Percentiles rank a stretch among this genome's conserved stretches.
Conservation (phyloP, 2,888 invertebrate species). For the Trissolcus japonicus region DNA sequence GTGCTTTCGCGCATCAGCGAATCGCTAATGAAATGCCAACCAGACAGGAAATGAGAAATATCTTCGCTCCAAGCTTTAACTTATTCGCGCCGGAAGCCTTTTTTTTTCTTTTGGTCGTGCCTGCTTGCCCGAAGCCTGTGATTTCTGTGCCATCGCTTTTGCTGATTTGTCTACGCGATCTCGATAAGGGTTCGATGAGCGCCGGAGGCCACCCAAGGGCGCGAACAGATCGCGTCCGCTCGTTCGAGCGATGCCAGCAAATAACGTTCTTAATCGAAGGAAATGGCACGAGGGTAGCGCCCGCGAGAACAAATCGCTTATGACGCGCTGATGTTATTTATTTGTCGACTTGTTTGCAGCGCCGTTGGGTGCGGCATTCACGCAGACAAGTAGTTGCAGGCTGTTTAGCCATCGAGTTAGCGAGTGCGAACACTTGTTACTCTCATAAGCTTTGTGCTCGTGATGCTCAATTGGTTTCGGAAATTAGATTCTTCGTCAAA, state of each 20-base stretch:
- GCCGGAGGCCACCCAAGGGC: conserved; percentile 15
- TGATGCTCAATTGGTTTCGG: conserved; percentile 18
- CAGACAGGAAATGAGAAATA: conserved; percentile 48
- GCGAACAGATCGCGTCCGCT: conserved; percentile 4
- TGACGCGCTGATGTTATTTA: conserved; percentile 37
- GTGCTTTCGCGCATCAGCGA: conserved; percentile 1
- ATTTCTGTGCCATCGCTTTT: conserved; percentile 49
- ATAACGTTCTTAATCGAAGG: conserved; percentile 47
- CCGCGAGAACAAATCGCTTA: conserved; percentile 28
- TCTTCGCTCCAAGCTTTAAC: conserved; percentile 18
- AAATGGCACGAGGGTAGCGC: conserved; percentile 19
- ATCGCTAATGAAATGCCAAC: conserved; percentile 43
- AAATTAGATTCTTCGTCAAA: conserved; percentile 19
- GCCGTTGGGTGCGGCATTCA: conserved; percentile 10
- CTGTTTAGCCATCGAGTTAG: conserved; percentile 21
- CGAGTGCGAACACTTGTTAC: not conserved
- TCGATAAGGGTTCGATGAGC: conserved; percentile 22
- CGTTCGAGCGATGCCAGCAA: conserved; percentile 27
- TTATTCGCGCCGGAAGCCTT: conserved; percentile 31
- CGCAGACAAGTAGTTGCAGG: conserved; percentile 20
- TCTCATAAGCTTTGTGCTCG: conserved; percentile 4
- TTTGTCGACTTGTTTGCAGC: conserved; percentile 18
- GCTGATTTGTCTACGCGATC: conserved; percentile 34
- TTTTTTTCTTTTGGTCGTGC: not conserved
- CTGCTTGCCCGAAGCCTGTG: conserved; percentile 13